These are phyloP conservation scores for Hyles vespertilio DNA, from an alignment of 1,140 invertebrate species.

Conservation along the genomic window DNA sequence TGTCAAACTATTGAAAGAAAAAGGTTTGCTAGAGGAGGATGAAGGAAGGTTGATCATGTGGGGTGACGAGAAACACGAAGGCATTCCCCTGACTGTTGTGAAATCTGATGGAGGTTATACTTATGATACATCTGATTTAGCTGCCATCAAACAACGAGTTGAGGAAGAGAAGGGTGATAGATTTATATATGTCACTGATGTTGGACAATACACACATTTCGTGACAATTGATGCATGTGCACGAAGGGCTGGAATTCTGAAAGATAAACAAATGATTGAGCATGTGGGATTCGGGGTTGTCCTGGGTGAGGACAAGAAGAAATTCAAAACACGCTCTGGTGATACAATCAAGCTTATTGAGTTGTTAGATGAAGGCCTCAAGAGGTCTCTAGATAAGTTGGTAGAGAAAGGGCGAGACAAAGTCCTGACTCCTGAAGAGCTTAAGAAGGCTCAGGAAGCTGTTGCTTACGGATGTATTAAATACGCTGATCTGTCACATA, in stretches of 20 bases:
- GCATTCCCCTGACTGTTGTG: constrained; percentile 93
- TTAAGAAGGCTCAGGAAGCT: constrained; percentile 90
- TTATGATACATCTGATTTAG: constrained; percentile 99
- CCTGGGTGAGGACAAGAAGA: constrained; percentile 98
- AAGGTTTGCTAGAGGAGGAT: constrained; percentile 88
- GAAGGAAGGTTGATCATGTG: constrained; percentile 97
- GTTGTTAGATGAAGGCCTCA: constrained; percentile 96
- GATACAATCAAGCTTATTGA: constrained; percentile 95
- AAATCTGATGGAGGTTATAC: constrained; percentile 99
- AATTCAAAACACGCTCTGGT: constrained; percentile 99
- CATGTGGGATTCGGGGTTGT: constrained; percentile 98
- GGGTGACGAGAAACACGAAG: constrained; percentile 76
- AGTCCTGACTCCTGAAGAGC: constrained; percentile 88
- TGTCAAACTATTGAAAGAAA: constrained; percentile 87
- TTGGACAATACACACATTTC: constrained; percentile 95
- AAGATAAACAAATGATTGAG: constrained; percentile 82
- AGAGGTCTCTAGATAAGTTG: constrained; percentile 89
- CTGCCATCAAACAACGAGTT: constrained; percentile 91
- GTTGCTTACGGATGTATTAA: constrained; percentile 99
- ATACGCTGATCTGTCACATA: constrained; percentile 97
- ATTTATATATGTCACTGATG: constrained; percentile 97
- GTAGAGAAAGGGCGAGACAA: constrained; percentile 94
- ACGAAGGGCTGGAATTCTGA: constrained; percentile 81
- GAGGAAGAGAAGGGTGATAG: constrained; percentile 93
- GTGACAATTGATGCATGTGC: constrained; percentile 85